Evolutionary conservation across 2,888 invertebrate genomes (phyloP), one percentile per base, ranked within the genome.

Genomic region (Cryptocephalus moraei): DNA sequence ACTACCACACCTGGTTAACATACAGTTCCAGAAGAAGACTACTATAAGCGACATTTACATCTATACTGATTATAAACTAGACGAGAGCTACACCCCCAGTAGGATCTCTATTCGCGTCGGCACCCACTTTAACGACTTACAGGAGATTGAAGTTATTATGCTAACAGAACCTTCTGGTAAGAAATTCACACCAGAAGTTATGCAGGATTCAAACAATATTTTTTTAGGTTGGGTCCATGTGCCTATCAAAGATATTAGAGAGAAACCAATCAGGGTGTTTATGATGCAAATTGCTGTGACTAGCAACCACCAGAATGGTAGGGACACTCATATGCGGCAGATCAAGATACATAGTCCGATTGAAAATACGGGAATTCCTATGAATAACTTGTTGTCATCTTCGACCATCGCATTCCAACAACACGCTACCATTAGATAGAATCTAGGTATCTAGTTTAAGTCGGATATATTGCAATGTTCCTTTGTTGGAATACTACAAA

Each of bases 51-150:
- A 95, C 70, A 88, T 99, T 55, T 94, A 91, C 67, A 87, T 99
- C 52, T 99, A 94, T 67, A 91, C 95, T 0, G 97, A 99, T 70
- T 99, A 90, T 69, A 99, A 97, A 71, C 73, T 95, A 36, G 99
- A 99, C 72, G 99, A 99, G 72, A 97, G 96, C 66, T 99, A 99
- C 66, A 99, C 99, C 1, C 99, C 99, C 0, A 93, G 90, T 64
- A 82, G 91, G 60, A 90, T 94, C 58, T 92, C 92, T 1, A 86
- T 94, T 53, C 75, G 95, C 61, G 91, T 91, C 14, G 96, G 96
- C 9, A 94, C 91, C 46, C 92, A 95, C 72, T 94, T 94, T 63
- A 94, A 95, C 73, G 96, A 97, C 73, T 75, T 97, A 33, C 91
- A 92, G 69, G 96, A 97, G 71, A 81, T 96, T 48, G 94, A 95